phyloP scores from a whole-genome alignment of 1,140 invertebrate genomes.

The Philopotamus ludificatus region DNA sequence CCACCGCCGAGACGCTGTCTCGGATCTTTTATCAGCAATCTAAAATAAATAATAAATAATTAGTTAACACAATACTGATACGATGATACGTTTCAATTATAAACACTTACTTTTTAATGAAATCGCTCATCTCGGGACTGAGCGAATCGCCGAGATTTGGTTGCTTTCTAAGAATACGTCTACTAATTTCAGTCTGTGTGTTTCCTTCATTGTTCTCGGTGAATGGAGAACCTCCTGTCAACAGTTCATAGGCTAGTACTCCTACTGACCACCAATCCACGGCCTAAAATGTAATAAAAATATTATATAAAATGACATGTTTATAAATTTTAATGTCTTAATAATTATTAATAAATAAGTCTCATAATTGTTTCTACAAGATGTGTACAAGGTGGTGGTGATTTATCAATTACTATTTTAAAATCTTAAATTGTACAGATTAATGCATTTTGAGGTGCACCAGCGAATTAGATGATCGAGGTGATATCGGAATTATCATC shows the following conservation, averaged over 20 bases:
- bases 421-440: too few species aligned
- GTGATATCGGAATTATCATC: too few species aligned
- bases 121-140: constrained; percentile 61
- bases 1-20: constrained; percentile 81
- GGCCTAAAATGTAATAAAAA: constrained; percentile 62
- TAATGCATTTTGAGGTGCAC: too few species aligned
- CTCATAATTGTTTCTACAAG: too few species aligned
- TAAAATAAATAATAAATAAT: constrained; percentile 50
- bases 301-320: too few species aligned
- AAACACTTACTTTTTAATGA: constrained; percentile 56
- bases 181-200: constrained; percentile 90
- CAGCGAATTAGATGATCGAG: too few species aligned
- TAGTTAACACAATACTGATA: background rate
- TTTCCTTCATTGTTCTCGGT: constrained; percentile 92
- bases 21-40: constrained; percentile 87
- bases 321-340: too few species aligned
- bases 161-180: constrained; percentile 80
- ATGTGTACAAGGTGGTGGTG: too few species aligned
- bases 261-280: constrained; percentile 98
- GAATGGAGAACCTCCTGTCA: constrained; percentile 98
- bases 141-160: constrained; percentile 80
- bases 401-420: too few species aligned
- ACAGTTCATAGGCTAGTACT: constrained; percentile 92
- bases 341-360: too few species aligned
- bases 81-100: background rate